Conservation (phyloP, 2,888 invertebrate genomes). For the Boloria selene region DNA sequence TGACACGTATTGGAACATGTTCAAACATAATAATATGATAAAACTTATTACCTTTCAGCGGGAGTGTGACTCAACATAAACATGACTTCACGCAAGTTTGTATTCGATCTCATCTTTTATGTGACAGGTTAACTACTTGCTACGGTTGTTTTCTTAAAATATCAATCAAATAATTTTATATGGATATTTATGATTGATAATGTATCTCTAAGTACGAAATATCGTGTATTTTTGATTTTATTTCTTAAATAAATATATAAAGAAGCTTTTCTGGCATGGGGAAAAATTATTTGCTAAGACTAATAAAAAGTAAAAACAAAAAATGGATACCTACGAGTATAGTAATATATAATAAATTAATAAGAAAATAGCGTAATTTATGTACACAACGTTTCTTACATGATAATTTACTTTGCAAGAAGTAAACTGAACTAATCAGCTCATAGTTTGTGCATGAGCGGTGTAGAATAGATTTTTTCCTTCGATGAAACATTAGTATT, state of each 20-base stretch:
- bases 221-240: no score
- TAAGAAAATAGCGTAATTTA: no score
- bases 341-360: no score
- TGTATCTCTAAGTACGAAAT: background rate
- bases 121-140: conserved; percentile 22
- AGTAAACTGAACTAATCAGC: no score
- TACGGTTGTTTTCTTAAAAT: conserved; percentile 8
- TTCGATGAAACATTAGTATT: conserved; percentile 5
- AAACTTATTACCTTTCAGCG: conserved; percentile 31
- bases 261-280: no score
- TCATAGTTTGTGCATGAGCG: no score
- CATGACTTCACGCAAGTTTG: conserved; percentile 23
- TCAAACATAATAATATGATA: conserved; percentile 33
- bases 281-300: no score
- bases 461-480: background rate
- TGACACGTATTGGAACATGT: conserved; percentile 34
- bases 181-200: background rate
- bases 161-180: conserved; percentile 7
- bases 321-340: no score
- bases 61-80: conserved; percentile 37
- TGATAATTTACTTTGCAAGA: no score
- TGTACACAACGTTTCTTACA: no score
- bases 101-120: conserved; percentile 28
- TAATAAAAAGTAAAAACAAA: no score
- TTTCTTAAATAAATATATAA: no score